phyloP scores from a whole-genome alignment of 2,888 invertebrate species.

The Oeneis ivallda region DNA sequence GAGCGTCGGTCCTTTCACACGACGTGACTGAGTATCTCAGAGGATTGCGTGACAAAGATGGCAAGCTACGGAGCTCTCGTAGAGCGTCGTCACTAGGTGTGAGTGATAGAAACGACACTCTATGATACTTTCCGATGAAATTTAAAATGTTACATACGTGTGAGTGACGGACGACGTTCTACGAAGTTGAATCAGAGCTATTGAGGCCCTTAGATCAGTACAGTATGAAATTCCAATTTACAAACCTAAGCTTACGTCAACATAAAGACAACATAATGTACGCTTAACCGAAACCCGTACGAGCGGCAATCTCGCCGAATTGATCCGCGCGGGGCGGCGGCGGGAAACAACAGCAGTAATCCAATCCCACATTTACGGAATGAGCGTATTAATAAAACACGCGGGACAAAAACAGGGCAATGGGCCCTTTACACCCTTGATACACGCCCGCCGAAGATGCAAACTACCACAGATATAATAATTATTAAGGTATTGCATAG shows the following conservation, averaged over 20 bases:
- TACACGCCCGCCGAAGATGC: background rate
- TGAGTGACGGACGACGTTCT: no score
- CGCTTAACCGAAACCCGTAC: constrained; percentile 12
- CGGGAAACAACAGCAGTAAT: constrained; percentile 22
- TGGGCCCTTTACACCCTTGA: constrained; percentile 16
- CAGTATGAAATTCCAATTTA: background rate
- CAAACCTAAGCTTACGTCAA: background rate
- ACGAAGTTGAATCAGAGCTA: no score
- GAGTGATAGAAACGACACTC: no score
- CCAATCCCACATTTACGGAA: constrained; percentile 25
- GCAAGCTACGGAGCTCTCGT: no score
- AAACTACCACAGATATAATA: background rate
- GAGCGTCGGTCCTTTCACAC: no score
- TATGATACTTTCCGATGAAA: no score
- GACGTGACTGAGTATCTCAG: no score
- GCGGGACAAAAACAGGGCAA: constrained; percentile 24
- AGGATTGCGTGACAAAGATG: no score
- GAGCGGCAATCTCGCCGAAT: constrained; percentile 17
- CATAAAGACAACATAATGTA: background rate
- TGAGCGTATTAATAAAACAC: constrained; percentile 28
- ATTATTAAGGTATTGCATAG: no score
- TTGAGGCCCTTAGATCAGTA: no score
- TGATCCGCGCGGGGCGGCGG: background rate
- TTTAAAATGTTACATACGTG: no score
- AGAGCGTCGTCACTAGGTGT: no score